phyloP scores from a whole-genome alignment of 2,113 vertebrate species.

The Orthonyx spaldingii region DNA sequence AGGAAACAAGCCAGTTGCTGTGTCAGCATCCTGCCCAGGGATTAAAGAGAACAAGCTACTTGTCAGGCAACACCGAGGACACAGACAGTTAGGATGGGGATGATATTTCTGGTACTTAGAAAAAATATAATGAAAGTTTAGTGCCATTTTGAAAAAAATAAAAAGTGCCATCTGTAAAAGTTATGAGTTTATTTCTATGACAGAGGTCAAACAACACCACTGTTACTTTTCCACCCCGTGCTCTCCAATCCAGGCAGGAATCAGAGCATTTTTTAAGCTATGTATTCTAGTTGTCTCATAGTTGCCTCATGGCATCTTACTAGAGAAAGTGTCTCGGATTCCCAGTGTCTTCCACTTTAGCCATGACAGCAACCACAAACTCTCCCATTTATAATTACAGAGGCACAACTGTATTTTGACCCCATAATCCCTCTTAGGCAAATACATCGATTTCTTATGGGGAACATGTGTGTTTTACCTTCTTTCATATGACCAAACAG shows the following conservation, averaged over 20 bases:
- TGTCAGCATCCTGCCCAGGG: conserved; percentile 23
- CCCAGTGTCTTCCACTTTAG: not conserved
- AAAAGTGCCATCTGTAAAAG: not conserved
- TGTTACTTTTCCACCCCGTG: not conserved
- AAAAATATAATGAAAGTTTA: not conserved
- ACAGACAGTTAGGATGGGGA: not conserved
- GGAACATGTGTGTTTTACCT: not conserved
- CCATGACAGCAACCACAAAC: not conserved
- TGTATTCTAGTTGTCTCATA: not conserved
- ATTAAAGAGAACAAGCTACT: conserved; percentile 1
- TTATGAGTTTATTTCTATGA: not conserved
- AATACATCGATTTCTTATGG: not conserved
- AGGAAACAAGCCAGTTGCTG: conserved; percentile 9
- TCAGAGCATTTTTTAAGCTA: not conserved
- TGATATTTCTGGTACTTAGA: not conserved
- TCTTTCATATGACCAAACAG: not conserved
- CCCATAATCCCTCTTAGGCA: not conserved
- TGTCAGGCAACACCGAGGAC: not conserved
- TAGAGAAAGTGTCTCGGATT: not conserved
- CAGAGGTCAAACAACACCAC: not conserved
- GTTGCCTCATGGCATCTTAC: not conserved
- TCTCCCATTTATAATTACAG: not conserved
- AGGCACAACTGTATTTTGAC: not conserved
- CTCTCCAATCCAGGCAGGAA: not conserved
- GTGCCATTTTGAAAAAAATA: not conserved